A percentile compares a stretch with the other conserved stretches of the same genome.
Conservation (phyloP, 2,888 invertebrate genomes). For the Tineola bisselliella region DNA sequence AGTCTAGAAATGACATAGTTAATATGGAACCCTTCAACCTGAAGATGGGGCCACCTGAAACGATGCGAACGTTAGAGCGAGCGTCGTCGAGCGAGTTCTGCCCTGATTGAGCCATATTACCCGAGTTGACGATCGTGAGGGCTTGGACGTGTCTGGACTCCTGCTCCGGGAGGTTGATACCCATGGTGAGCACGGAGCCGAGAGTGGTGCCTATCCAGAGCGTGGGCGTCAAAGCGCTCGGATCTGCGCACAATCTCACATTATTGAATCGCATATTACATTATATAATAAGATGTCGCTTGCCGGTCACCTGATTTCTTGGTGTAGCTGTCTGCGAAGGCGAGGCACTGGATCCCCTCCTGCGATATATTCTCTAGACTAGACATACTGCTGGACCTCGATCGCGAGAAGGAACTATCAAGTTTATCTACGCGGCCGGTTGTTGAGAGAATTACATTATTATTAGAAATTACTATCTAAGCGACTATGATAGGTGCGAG, state of each 20-base stretch:
- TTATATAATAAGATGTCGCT: no score
- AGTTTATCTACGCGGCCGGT: conserved; percentile 90
- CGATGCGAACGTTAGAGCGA: neutral
- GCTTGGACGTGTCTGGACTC: conserved; percentile 87
- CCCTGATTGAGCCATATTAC: conserved; percentile 66
- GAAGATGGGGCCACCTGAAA: conserved; percentile 92
- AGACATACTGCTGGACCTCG: conserved; percentile 97
- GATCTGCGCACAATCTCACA: conserved; percentile 74
- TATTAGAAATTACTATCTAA: neutral
- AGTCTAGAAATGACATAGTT: conserved; percentile 95
- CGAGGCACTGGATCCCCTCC: conserved; percentile 95
- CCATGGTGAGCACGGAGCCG: conserved; percentile 94
- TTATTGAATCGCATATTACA: no score
- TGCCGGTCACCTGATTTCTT: conserved; percentile 94
- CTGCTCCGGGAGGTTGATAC: conserved; percentile 82
- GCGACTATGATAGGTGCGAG: no score
- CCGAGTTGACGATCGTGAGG: conserved; percentile 87
- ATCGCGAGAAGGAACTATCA: conserved; percentile 96
- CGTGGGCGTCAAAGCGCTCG: conserved; percentile 83
- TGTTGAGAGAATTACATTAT: conserved; percentile 17
- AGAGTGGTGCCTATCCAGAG: conserved; percentile 98
- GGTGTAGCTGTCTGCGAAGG: conserved; percentile 94
- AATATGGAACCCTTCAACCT: conserved; percentile 95
- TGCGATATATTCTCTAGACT: conserved; percentile 96
- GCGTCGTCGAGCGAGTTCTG: conserved; percentile 77